Percentiles rank a stretch among this genome's conserved stretches.
phyloP scores from a whole-genome alignment of 2,797 vertebrate species.

The Helarctos malayanus region DNA sequence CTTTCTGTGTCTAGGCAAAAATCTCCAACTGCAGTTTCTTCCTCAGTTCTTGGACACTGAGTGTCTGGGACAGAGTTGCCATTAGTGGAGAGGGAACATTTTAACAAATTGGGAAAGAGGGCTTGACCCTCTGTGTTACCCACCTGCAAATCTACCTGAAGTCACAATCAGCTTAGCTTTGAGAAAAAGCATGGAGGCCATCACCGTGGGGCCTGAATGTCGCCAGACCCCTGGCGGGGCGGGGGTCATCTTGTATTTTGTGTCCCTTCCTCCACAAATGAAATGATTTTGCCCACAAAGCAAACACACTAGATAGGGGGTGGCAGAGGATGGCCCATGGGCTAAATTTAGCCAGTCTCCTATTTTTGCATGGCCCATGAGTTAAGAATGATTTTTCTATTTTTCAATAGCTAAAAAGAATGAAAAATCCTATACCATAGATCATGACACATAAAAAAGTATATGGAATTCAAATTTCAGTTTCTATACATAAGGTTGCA shows the following conservation, averaged over 20 bases:
- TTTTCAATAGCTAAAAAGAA: conserved; percentile 5
- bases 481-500: neutral
- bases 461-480: neutral
- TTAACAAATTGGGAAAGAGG: neutral
- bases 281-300: neutral
- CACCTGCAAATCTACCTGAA: neutral
- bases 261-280: neutral
- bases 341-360: neutral
- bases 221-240: neutral
- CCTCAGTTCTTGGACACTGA: neutral
- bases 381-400: neutral
- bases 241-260: neutral
- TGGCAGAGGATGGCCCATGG: neutral
- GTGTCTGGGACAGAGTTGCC: neutral
- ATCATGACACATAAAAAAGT: neutral
- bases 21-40: neutral
- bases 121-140: neutral
- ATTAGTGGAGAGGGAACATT: neutral
- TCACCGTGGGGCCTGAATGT: neutral
- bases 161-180: neutral
- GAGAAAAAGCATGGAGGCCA: neutral
- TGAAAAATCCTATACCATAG: neutral
- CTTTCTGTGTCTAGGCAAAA: neutral
- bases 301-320: neutral
- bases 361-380: neutral